Evolutionary conservation across 2,888 invertebrate genomes (phyloP), one percentile per base, ranked within the genome.

Genomic region (Zhuqinia jingwanae): DNA sequence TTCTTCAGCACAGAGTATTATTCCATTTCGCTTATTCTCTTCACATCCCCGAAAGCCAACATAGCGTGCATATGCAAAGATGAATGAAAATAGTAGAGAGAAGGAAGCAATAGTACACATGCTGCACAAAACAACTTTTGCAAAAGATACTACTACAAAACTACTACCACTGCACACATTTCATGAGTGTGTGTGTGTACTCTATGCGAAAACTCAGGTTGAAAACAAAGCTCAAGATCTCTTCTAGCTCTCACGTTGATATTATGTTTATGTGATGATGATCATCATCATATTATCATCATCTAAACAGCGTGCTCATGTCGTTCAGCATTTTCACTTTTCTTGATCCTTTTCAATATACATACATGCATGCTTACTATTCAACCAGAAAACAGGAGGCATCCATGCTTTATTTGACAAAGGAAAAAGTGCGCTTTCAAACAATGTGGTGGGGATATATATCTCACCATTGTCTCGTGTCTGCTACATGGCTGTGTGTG

Each of bases 301-400:
- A 10, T 63, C 27, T 11, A 68, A 58, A 80, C 47, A 82, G 73
- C 73, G 73, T 68, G 83, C 56, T 84, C 56, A 45, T 58, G 25
- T 45, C 50, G 30, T 75, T n/a, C n/a, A n/a, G n/a, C n/a, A n/a
- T n/a, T n/a, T 58, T 63, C 60, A 63, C 53, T 36, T 45, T 80
- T 56, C n/a, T 63, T 70, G 47, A 50, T 42, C 56, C 60, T 30
- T 60, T 60, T 45, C 20, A 58, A 42, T 58, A 58, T 81, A 70
- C 58, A 81, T n/a, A n/a, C n/a, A n/a, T n/a, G n/a, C n/a, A n/a
- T n/a, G n/a, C n/a, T n/a, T n/a, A n/a, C n/a, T n/a, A n/a, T n/a
- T n/a, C n/a, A n/a, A n/a, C n/a, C n/a, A n/a, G n/a, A n/a, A n/a
- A n/a, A n/a, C n/a, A n/a, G n/a, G n/a, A n/a, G n/a, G n/a, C n/a